These are phyloP conservation scores for Brachypteracias leptosomus DNA, from an alignment of 2,113 vertebrate species.

Conservation along the genomic window DNA sequence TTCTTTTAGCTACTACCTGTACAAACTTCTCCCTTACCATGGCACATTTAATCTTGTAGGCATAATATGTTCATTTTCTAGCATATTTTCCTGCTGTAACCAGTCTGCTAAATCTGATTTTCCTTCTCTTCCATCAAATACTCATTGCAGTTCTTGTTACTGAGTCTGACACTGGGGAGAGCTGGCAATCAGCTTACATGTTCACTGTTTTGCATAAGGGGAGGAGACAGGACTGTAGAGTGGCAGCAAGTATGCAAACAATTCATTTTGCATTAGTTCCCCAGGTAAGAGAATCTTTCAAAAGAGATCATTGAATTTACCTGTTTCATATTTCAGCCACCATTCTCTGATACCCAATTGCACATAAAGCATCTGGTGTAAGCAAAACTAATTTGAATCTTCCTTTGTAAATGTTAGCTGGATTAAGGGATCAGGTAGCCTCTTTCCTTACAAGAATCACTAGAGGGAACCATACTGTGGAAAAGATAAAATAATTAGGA, in stretches of 20 bases:
- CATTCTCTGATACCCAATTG: slow-evolving; percentile 69
- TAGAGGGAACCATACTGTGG: slow-evolving; percentile 73
- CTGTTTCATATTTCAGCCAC: slow-evolving; percentile 66
- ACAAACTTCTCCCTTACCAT: neutral
- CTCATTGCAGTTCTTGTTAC: slow-evolving; percentile 24
- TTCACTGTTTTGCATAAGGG: slow-evolving; percentile 19
- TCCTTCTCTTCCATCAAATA: slow-evolving; percentile 34
- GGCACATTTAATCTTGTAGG: neutral
- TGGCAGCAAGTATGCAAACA: slow-evolving; percentile 14
- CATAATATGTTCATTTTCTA: neutral
- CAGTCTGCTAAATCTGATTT: slow-evolving; percentile 36
- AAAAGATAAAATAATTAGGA: slow-evolving; percentile 76
- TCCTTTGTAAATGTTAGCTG: slow-evolving; percentile 79
- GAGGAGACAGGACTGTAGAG: slow-evolving; percentile 1
- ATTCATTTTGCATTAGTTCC: neutral
- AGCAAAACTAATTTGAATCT: slow-evolving; percentile 81
- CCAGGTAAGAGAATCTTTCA: slow-evolving; percentile 51
- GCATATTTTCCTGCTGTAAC: neutral
- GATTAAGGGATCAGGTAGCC: slow-evolving; percentile 82
- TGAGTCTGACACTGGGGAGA: neutral
- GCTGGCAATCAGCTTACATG: slow-evolving; percentile 12
- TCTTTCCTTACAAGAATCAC: slow-evolving; percentile 80
- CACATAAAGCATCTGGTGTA: slow-evolving; percentile 80
- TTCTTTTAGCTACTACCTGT: neutral
- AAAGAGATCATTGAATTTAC: slow-evolving; percentile 55